phyloP scores from a whole-genome alignment of 1,140 invertebrate genomes.

The Lepidurus arcticus region DNA sequence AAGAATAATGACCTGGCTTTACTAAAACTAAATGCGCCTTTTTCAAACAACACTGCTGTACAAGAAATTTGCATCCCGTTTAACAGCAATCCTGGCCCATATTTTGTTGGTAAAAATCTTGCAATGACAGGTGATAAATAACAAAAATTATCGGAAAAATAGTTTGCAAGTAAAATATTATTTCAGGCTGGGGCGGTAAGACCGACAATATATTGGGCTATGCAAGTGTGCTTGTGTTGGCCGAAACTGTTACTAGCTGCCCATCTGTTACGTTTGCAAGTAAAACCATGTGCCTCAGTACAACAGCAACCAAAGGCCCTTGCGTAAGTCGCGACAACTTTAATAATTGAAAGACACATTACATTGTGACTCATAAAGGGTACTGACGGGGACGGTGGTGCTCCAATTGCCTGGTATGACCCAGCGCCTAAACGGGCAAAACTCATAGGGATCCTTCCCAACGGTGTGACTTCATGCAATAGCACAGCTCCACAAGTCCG shows the following conservation, averaged over 20 bases:
- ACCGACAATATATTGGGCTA: not conserved
- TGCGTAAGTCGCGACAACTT: no score
- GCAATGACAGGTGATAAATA: not conserved
- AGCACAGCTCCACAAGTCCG: not conserved
- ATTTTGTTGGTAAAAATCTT: not conserved
- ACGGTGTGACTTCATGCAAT: not conserved
- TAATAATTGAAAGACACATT: no score
- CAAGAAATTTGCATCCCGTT: not conserved
- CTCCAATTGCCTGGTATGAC: not conserved
- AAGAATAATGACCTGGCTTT: no score
- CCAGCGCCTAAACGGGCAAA: not conserved
- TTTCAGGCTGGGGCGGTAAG: not conserved
- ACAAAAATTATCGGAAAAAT: not conserved
- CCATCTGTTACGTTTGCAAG: no score
- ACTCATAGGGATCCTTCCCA: not conserved
- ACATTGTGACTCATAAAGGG: no score
- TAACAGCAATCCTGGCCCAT: not conserved
- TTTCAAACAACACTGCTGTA: not conserved
- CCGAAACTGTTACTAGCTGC: no score
- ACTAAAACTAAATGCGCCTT: not conserved
- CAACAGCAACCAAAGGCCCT: no score
- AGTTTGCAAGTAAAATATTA: not conserved
- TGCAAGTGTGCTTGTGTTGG: no score
- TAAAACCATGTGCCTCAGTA: no score
- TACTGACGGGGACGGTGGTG: no score